Conservation (phyloP, 37 sponge, comb jelly and placozoan species). For the Diacarnus erythraeanus region DNA sequence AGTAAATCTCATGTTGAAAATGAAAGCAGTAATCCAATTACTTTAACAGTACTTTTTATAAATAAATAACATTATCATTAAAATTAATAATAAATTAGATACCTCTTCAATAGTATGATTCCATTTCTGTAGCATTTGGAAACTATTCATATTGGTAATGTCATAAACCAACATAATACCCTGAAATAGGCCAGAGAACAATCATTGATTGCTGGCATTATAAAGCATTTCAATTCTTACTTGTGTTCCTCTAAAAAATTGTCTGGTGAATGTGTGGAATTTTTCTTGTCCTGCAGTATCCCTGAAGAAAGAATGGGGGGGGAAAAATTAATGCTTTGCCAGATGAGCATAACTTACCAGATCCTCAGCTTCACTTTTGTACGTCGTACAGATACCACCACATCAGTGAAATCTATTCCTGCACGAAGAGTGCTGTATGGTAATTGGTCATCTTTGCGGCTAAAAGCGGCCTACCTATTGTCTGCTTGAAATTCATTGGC, state of each 20-base stretch:
- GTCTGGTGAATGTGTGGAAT: slow-evolving; percentile 74
- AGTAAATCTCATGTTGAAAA: no score
- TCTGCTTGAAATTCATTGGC: slow-evolving; percentile 7
- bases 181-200: slow-evolving; percentile 11
- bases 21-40: no score
- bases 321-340: not conserved
- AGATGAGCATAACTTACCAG: slow-evolving; percentile 55
- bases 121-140: slow-evolving; percentile 47
- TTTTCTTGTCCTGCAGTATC: slow-evolving; percentile 86
- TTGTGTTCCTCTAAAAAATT: slow-evolving; percentile 81
- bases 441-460: no score
- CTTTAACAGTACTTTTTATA: no score
- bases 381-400: slow-evolving; percentile 46
- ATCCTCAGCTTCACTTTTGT: slow-evolving; percentile 63
- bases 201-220: not conserved
- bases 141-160: slow-evolving; percentile 43
- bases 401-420: slow-evolving; percentile 70
- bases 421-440: not conserved
- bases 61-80: not conserved
- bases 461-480: no score
- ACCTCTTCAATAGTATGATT: slow-evolving; percentile 46
- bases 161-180: slow-evolving; percentile 72
- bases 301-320: slow-evolving; percentile 22
- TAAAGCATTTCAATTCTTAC: slow-evolving; percentile 29
- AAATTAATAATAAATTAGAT: not conserved